Evolutionary conservation across 2,888 invertebrate genomes (phyloP).

Genomic region (Drosophila prostipennis): DNA sequence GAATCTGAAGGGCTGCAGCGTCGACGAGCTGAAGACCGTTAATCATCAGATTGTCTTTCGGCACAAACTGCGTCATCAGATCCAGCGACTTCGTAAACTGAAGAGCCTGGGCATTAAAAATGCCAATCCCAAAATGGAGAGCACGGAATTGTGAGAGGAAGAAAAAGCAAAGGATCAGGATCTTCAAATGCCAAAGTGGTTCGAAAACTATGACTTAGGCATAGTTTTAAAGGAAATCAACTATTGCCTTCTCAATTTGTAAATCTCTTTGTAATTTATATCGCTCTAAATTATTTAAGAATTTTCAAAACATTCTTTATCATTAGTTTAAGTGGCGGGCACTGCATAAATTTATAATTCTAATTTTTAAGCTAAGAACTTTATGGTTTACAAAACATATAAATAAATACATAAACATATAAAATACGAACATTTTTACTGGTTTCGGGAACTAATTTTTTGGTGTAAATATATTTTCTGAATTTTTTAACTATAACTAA

Average conservation of each 20-base stretch:
- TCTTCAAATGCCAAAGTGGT: background rate
- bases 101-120: conserved; percentile 64
- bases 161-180: background rate
- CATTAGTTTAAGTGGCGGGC: conserved; percentile 46
- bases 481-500: too few species aligned
- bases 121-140: conserved; percentile 68
- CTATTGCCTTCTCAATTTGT: background rate
- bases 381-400: conserved; percentile 1
- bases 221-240: background rate
- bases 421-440: too few species aligned
- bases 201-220: conserved; percentile 15
- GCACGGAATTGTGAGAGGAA: conserved; percentile 56
- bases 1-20: conserved; percentile 62
- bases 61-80: conserved; percentile 63
- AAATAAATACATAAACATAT: background rate
- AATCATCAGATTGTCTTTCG: conserved; percentile 70
- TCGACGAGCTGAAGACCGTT: conserved; percentile 67
- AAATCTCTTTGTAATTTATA: background rate
- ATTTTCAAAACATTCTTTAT: conserved; percentile 2
- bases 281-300: background rate
- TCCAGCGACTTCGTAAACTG: conserved; percentile 61
- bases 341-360: conserved; percentile 29
- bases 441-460: too few species aligned
- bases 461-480: too few species aligned
- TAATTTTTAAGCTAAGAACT: background rate